A percentile compares a stretch with the other conserved stretches of the same genome.
Evolutionary conservation across 2,113 vertebrate species (phyloP).

Genomic region (Amphilophus citrinellus): DNA sequence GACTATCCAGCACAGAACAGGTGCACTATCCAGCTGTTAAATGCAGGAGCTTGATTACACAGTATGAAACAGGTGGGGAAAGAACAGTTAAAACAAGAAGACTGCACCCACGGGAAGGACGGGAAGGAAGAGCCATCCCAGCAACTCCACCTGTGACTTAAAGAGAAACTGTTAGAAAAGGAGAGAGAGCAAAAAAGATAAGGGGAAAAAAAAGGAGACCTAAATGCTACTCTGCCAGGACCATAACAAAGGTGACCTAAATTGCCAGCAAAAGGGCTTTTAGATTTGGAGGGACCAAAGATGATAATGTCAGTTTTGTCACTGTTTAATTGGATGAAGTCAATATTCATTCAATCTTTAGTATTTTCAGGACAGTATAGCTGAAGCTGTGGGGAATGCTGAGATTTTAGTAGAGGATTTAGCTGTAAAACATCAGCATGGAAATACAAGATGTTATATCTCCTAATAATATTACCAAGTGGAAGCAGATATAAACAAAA

Average conservation of each 20-base stretch:
- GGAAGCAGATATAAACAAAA: not conserved
- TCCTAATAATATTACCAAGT: conserved; percentile 1
- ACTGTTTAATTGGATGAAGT: not conserved
- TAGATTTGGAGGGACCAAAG: not conserved
- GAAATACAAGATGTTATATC: not conserved
- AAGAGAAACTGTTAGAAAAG: not conserved
- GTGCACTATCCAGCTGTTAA: not conserved
- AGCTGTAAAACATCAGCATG: not conserved
- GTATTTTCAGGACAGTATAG: not conserved
- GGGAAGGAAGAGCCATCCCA: not conserved
- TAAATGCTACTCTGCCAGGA: not conserved
- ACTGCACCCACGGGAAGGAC: not conserved
- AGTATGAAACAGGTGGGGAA: not conserved
- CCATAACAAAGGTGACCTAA: not conserved
- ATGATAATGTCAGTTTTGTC: not conserved
- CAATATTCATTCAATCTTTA: not conserved
- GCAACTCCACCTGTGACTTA: not conserved
- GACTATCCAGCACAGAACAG: not conserved
- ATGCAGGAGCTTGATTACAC: not conserved
- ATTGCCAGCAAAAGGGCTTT: not conserved
- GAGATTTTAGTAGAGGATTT: not conserved
- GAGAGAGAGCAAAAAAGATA: not conserved
- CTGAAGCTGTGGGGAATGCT: not conserved
- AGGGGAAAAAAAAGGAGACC: not conserved
- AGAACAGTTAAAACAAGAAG: not conserved